Evolutionary conservation across 2,888 invertebrate species (phyloP), one percentile per base, ranked within the genome.

Genomic region (Pollenia labialis): DNA sequence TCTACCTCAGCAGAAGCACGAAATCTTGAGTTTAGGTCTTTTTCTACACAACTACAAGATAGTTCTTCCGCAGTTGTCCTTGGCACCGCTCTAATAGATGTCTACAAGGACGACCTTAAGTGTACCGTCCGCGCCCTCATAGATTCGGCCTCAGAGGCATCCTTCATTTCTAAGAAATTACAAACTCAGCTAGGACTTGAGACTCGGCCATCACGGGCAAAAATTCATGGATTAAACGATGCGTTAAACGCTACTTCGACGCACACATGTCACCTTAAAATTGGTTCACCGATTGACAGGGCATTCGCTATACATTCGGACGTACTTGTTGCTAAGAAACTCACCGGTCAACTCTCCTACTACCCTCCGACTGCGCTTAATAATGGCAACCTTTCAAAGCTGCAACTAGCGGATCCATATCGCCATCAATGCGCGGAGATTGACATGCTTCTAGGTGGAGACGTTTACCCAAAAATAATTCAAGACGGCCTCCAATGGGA

Each of bases 281-380:
- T 50, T 2, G 68, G 48, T 14, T 71, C 60, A 0, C 60, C 60
- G 1, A 11, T 71, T 7, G 79, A 80, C 11, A 8, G 1, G 0
- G 7, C 42, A 0, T 71, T 80, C 16, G 52, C 42, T 12, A 2
- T 40, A 0, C 16, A 0, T 6, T 9, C 42, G 6, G n/a, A 50
- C 12, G 71, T 50, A 6, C 23, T 56, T 3, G 68, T 77, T 7
- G 12, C 74, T 9, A 54, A 32, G 10, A 23, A 46, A 40, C 72
- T 74, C 14, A 74, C 81, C 0, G 66, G 58, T 8, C 4, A 48
- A 8, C 66, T 72, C 1, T 46, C 54, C 4, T 60, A 68, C n/a
- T 16, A 66, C 4, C 46, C 18, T 6, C 9, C 14, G 11, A 8
- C 40, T 0, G 32, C n/a, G 1, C 56, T 16, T 11, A 32, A 14